Conservation (phyloP, 2,888 invertebrate genomes). For the Rutpela maculata region DNA sequence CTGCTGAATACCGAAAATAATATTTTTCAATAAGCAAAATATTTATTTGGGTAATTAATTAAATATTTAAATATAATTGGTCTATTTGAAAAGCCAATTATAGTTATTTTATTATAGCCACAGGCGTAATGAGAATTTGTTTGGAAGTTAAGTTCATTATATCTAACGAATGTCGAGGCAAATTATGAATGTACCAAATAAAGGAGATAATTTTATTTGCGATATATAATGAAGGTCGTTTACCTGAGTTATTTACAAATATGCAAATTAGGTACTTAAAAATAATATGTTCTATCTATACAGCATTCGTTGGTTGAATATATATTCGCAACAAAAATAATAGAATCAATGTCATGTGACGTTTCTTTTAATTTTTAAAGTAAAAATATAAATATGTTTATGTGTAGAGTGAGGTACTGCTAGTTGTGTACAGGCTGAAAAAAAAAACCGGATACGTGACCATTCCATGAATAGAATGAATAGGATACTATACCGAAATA, state of each 20-base stretch:
- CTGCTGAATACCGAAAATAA: too few species aligned
- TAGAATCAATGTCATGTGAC: too few species aligned
- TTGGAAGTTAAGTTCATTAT: not conserved
- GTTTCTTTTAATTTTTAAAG: too few species aligned
- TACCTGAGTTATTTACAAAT: not conserved
- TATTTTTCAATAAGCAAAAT: too few species aligned
- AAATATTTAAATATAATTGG: not conserved
- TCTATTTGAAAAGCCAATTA: not conserved
- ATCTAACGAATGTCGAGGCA: conserved; percentile 11
- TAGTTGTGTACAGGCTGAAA: too few species aligned
- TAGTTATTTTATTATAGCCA: not conserved
- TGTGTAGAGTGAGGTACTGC: too few species aligned
- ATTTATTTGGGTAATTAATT: not conserved
- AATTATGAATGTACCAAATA: conserved; percentile 11
- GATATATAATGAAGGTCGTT: conserved; percentile 3
- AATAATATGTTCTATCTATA: not conserved
- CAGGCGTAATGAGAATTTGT: conserved; percentile 16
- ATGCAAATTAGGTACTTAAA: not conserved
- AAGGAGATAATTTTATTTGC: not conserved
- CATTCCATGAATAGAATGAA: too few species aligned
- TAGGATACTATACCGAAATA: too few species aligned
- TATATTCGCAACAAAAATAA: too few species aligned
- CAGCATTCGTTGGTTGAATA: too few species aligned
- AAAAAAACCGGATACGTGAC: too few species aligned
- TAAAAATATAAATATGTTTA: too few species aligned